Conservation (phyloP, 2,797 vertebrate species). For the Malacoraja senta region DNA sequence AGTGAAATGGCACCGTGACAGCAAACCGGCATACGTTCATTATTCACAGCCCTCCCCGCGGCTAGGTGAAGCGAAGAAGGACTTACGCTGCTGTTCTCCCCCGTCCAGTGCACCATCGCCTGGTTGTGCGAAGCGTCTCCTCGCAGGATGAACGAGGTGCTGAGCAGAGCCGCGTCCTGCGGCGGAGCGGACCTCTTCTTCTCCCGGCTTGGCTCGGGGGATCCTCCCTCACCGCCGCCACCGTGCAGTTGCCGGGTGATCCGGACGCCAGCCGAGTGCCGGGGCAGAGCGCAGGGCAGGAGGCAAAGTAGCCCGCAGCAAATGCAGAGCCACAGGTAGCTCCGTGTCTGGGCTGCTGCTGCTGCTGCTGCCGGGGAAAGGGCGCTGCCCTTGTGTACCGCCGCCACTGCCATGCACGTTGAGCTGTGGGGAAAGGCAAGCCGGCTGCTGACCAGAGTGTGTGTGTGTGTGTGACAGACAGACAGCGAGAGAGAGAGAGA, state of each 20-base stretch:
- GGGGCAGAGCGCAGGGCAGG: conserved; percentile 51
- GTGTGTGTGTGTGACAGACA: neutral
- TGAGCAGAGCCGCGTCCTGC: conserved; percentile 70
- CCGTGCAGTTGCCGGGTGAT: conserved; percentile 42
- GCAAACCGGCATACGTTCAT: neutral
- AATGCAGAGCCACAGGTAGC: conserved; percentile 32
- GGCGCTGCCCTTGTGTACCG: conserved; percentile 54
- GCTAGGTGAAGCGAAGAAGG: neutral
- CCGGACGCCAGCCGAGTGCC: conserved; percentile 50
- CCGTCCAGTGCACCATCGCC: conserved; percentile 99
- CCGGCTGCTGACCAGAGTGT: neutral
- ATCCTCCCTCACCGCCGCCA: conserved; percentile 41
- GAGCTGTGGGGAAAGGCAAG: neutral
- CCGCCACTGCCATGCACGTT: conserved; percentile 50
- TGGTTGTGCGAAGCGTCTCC: conserved; percentile 96
- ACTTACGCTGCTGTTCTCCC: conserved; percentile 98
- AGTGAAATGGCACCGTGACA: neutral
- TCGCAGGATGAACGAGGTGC: conserved; percentile 92
- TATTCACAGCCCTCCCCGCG: neutral
- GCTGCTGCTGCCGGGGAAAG: conserved; percentile 44
- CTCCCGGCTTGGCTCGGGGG: conserved; percentile 46
- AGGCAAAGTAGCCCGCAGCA: conserved; percentile 41
- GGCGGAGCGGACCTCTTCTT: conserved; percentile 57
- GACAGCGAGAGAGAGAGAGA: too few species aligned
- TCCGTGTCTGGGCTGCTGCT: conserved; percentile 42